A percentile compares a stretch with the other conserved stretches of the same genome.
Evolutionary conservation across 1,140 invertebrate genomes (phyloP).

Genomic region (Vanessa tameamea): DNA sequence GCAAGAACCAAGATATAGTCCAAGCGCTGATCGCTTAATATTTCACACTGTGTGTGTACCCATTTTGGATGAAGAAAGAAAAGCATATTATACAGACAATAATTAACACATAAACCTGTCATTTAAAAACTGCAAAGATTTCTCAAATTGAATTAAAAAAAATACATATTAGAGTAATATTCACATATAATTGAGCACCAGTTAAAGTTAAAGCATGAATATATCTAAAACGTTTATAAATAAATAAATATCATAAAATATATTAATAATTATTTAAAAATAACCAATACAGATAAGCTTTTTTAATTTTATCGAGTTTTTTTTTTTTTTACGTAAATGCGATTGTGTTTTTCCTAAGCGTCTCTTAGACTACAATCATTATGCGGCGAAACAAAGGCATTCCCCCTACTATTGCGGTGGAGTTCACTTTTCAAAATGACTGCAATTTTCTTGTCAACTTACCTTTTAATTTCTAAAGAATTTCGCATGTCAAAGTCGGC

Average conservation of each 20-base stretch:
- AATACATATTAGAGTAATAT: background rate
- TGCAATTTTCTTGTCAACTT: constrained; percentile 15
- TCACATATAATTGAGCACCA: constrained; percentile 4
- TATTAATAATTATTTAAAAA: background rate
- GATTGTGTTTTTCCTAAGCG: background rate
- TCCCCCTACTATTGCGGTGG: background rate
- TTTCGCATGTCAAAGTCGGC: constrained; percentile 6
- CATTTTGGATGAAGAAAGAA: background rate
- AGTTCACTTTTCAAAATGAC: constrained; percentile 1
- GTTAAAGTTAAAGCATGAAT: background rate
- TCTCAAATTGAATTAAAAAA: background rate
- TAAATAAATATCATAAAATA: background rate
- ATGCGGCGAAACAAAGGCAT: constrained; percentile 13
- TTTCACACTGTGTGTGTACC: too few relatives aligned
- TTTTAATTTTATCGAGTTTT: background rate
- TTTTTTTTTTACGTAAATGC: background rate
- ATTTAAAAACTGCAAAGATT: background rate
- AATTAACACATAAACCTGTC: background rate
- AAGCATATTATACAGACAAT: background rate
- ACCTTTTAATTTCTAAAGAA: constrained; percentile 16
- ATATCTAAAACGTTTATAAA: background rate
- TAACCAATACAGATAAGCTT: background rate
- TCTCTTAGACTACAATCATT: constrained; percentile 8
- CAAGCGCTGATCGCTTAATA: background rate
- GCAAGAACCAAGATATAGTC: background rate